These are phyloP conservation scores for Apus apus DNA, from an alignment of 2,113 vertebrate species.

Conservation along the genomic window DNA sequence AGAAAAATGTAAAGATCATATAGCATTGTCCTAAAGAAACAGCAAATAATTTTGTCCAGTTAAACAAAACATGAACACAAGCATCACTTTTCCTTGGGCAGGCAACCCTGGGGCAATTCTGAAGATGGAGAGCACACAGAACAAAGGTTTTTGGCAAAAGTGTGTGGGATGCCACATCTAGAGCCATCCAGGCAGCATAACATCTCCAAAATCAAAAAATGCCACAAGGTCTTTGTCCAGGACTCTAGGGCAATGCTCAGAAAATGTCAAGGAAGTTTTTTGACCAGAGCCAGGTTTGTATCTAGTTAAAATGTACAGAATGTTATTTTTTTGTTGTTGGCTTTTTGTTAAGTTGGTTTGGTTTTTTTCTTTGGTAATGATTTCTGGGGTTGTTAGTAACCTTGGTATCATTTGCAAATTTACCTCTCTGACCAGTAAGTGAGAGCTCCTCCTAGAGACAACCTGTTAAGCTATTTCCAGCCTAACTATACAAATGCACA, in stretches of 20 bases:
- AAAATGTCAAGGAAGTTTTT: neutral
- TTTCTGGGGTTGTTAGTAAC: neutral
- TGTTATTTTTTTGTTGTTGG: neutral
- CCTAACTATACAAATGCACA: neutral
- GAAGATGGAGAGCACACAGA: neutral
- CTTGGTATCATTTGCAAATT: neutral
- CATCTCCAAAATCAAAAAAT: neutral
- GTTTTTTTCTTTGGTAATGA: neutral
- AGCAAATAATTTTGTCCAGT: neutral
- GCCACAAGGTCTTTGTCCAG: neutral
- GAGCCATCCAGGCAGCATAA: neutral
- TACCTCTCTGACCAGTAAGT: neutral
- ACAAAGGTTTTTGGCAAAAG: neutral
- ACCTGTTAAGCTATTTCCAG: neutral
- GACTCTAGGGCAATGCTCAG: fast-evolving
- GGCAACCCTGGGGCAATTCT: neutral
- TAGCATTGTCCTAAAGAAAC: neutral
- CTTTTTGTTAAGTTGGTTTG: neutral
- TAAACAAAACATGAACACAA: neutral
- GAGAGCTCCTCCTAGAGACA: neutral
- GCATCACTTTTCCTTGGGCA: neutral
- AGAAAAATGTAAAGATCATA: neutral
- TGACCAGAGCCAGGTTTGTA: neutral
- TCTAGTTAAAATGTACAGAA: neutral
- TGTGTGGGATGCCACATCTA: neutral